Base-by-base conservation (phyloP, 2,888 invertebrate genomes). In the Caenorhabditis plicata region DNA sequence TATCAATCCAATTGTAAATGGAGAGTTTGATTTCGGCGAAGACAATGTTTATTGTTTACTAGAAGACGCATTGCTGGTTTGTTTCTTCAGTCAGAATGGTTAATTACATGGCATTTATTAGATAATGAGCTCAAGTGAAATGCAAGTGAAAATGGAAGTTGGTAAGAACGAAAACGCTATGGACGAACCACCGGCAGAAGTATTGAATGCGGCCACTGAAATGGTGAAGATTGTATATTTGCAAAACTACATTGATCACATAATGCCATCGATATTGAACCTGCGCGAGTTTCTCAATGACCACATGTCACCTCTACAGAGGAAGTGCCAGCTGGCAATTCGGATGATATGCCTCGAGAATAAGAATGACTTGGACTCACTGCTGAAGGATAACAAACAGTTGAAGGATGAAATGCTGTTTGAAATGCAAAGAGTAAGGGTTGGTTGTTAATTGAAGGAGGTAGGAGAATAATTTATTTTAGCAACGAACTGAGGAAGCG, bases 61-160 rank as follows among this genome's bases (percentile, higher is more conserved):
- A 17, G 55, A 55, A 29, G 61, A 61, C 38, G 49, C 61, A 26
- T 44, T 61, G n/a, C 23, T 51, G 40, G 52, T 52, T 5, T 35
- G 11, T 15, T 7, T 23, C 7, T n/a, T 15, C 17, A 15, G 8
- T 9, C n/a, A n/a, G n/a, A n/a, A n/a, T n/a, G 17, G 4, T 22
- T 22, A 4, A 11, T 11, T 8, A 22, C 3, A 13, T 9, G 19
- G 3, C n/a, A 11, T 41, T 42, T 38, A 45, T 8, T 19, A 52
- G 51, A 51, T 61, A 13, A 61, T 61, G 61, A 47, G 51, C 1
- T 55, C 53, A 8, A 51, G 47, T 23, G 61, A 61, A 26, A 61
- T 61, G 61, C 54, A 55, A 51, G 44, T 61, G 5, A 53, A 51
- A 26, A 50, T 50, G 45, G 55, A 55, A 4, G 40, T 51, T 7